Percentiles rank a stretch among this genome's conserved stretches.
phyloP scores from a whole-genome alignment of 2,113 vertebrate species.

The Oreotrochilus melanogaster region DNA sequence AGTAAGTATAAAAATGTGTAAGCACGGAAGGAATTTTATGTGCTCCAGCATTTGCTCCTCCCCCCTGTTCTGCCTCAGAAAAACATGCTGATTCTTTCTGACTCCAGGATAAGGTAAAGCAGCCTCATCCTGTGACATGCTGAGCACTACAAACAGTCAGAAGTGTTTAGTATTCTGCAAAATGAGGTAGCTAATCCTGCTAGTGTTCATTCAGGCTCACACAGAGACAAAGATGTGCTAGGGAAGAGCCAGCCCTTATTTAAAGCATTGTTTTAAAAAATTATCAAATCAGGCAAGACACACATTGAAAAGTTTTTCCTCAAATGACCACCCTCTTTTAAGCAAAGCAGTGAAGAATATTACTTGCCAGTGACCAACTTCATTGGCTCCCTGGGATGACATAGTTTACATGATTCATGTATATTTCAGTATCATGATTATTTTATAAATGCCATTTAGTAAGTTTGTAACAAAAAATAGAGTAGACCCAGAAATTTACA shows the following conservation, averaged over 20 bases:
- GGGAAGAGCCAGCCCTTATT: constrained; percentile 12
- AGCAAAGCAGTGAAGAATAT: constrained; percentile 55
- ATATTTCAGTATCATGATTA: constrained; percentile 82
- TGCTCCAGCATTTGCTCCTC: neutral
- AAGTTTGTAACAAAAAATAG: constrained; percentile 73
- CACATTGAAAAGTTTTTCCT: neutral
- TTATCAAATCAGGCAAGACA: neutral
- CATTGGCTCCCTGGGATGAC: constrained; percentile 70
- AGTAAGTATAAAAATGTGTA: neutral
- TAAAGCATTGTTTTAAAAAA: constrained; percentile 1
- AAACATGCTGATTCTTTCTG: neutral
- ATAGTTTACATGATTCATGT: constrained; percentile 76
- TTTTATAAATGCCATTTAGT: constrained; percentile 83
- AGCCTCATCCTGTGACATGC: constrained; percentile 7
- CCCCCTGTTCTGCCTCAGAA: neutral
- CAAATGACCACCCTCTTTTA: constrained; percentile 34
- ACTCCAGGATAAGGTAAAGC: neutral
- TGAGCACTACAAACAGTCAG: neutral
- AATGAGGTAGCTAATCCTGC: constrained; percentile 2
- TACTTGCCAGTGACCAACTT: constrained; percentile 66
- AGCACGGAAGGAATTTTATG: neutral
- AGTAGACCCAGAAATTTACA: constrained; percentile 78
- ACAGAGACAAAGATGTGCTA: neutral
- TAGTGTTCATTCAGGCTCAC: neutral
- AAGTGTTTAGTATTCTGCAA: neutral